Evolutionary conservation across 2,113 vertebrate species (phyloP), one percentile per base, ranked within the genome.

Genomic region (Tonatia bakeri): DNA sequence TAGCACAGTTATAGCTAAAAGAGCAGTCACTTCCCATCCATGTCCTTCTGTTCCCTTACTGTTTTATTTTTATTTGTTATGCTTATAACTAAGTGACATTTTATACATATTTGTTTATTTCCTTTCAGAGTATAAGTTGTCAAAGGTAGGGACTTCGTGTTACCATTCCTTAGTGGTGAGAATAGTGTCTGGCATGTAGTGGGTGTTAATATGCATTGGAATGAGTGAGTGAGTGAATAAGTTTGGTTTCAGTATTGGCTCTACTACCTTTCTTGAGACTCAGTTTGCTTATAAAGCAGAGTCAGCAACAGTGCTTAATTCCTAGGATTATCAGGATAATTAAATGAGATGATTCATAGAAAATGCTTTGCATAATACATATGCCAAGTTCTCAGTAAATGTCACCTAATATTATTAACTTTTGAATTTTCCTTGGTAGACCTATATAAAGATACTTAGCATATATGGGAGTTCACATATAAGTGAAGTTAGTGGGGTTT

Each of bases 161-260:
- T 93, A 76, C 89, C 26, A 64, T 96, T 93, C 13, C 7, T 52
- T 86, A 40, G 50, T 87, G 73, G 89, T 95, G 93, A 91, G 64
- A 92, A 80, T 6, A 97, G 64, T 80, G 43, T 15, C 50, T 96
- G 75, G 15, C 20, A 79, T 90, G 8, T 91, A 79, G 38, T 96
- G 61, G 84, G 61, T 97, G 70, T 67, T 95, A 94, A 92, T 91
- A 93, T 93, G 97, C 94, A 87, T 93, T 92, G 67, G 76, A 90
- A 52, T 36, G 4, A 77, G 54, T 96, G 38, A 70, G 65, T 95
- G 84, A 50, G 19, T 61, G 38, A 70, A 72, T 64, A 64, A 31
- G 61, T 95, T 59, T 93, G 38, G 40, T 94, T 94, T 61, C 17
- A 83, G 0, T 80, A 69, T 33, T 94, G 26, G 17, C 61, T 83